A percentile compares a stretch with the other conserved stretches of the same genome.
phyloP scores from a whole-genome alignment of 2,113 vertebrate species.

The Phylloscopus trochiloides region DNA sequence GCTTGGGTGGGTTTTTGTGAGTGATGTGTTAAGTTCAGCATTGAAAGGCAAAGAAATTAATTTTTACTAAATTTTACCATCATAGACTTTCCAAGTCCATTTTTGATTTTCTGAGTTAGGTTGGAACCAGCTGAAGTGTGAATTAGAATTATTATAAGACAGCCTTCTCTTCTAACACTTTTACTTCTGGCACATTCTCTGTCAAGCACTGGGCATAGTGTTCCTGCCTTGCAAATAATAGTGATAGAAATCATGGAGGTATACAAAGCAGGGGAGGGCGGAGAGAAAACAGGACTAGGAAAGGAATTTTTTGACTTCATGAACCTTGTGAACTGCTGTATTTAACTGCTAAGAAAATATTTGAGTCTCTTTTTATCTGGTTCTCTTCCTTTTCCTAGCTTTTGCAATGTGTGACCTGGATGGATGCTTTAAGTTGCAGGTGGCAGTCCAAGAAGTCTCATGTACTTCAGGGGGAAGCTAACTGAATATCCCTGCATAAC shows the following conservation, averaged over 20 bases:
- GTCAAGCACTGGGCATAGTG: background rate
- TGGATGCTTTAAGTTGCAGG: background rate
- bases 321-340: background rate
- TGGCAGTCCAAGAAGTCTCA: background rate
- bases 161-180: background rate
- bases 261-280: background rate
- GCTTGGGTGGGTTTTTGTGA: constrained; percentile 32
- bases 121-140: background rate
- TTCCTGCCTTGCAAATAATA: background rate
- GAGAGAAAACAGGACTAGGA: background rate
- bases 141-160: background rate
- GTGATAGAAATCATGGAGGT: background rate
- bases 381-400: background rate
- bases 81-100: background rate
- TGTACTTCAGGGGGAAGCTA: background rate
- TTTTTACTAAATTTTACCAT: background rate
- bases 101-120: background rate
- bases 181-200: background rate
- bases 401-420: background rate
- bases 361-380: background rate
- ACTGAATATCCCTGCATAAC: background rate
- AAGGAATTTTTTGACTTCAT: background rate
- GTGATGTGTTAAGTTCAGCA: constrained; percentile 7
- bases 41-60: background rate
- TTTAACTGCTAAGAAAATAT: constrained; percentile 1